phyloP scores from a whole-genome alignment of 2,888 invertebrate species.

The Tetheella fluctuosa region DNA sequence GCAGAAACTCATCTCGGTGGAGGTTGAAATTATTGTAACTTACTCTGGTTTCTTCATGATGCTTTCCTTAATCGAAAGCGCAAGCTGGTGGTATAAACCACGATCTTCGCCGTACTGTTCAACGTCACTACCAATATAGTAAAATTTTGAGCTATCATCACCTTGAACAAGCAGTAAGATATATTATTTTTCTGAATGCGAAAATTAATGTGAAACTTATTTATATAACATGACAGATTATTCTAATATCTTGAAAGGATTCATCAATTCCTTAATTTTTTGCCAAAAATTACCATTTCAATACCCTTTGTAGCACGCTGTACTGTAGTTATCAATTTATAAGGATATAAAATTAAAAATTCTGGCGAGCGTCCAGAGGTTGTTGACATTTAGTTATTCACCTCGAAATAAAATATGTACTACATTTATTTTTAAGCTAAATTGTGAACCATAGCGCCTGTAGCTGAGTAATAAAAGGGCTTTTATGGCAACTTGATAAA shows the following conservation, averaged over 20 bases:
- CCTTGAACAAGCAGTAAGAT: too few species aligned
- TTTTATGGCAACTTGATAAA: neutral
- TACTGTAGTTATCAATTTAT: constrained; percentile 1
- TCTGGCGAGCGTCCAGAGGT: constrained; percentile 11
- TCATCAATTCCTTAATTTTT: neutral
- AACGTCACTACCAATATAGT: too few species aligned
- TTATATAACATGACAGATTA: neutral
- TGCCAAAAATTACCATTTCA: constrained; percentile 3
- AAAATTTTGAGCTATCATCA: too few species aligned
- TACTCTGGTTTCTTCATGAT: too few species aligned
- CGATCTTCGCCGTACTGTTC: too few species aligned
- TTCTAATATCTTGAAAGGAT: neutral
- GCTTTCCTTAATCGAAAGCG: too few species aligned
- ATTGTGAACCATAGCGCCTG: neutral
- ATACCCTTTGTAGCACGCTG: neutral
- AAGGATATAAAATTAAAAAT: constrained; percentile 5
- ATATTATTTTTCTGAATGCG: neutral
- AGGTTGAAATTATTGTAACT: too few species aligned
- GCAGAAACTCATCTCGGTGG: too few species aligned
- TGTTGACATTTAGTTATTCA: constrained; percentile 3
- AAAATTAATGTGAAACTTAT: neutral
- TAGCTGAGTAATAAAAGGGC: neutral
- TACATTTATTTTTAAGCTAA: constrained; percentile 1
- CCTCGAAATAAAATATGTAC: constrained; percentile 2
- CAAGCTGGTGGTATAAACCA: too few species aligned